Conservation (phyloP, 2,888 invertebrate genomes). For the Rotaria macrura region DNA sequence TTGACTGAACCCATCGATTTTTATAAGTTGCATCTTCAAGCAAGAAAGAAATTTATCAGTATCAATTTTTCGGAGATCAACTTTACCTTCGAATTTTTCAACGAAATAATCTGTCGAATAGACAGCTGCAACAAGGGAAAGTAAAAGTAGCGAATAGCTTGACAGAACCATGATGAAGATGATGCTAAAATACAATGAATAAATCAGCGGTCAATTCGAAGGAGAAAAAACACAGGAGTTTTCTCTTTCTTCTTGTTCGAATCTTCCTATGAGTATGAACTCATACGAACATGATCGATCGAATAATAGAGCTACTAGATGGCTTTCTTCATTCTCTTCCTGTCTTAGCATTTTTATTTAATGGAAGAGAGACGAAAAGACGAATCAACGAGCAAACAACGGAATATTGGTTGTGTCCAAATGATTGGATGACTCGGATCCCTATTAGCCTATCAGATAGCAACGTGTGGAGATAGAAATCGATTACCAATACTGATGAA, state of each 20-base stretch:
- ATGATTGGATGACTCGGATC: background rate
- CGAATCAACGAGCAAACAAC: background rate
- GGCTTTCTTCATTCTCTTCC: background rate
- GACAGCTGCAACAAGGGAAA: background rate
- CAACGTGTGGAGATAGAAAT: background rate
- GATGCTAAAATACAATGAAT: background rate
- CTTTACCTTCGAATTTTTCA: slow-evolving; percentile 15
- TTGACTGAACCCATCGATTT: slow-evolving; percentile 30
- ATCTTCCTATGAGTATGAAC: background rate
- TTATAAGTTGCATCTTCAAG: slow-evolving; percentile 20
- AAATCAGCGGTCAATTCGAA: background rate
- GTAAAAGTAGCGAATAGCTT: background rate
- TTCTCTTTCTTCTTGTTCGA: too few species aligned
- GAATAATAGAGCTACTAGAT: background rate
- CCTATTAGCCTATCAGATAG: background rate
- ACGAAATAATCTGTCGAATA: background rate
- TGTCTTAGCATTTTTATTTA: background rate
- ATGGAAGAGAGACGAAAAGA: background rate
- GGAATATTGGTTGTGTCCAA: background rate
- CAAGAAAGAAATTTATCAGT: background rate
- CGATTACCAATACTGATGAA: too few species aligned
- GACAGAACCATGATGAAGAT: background rate
- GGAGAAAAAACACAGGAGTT: background rate
- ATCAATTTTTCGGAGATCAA: too few species aligned
- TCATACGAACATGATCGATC: background rate